These are phyloP conservation scores for Epinotia ramella DNA, from an alignment of 2,888 invertebrate genomes.

Conservation along the genomic window DNA sequence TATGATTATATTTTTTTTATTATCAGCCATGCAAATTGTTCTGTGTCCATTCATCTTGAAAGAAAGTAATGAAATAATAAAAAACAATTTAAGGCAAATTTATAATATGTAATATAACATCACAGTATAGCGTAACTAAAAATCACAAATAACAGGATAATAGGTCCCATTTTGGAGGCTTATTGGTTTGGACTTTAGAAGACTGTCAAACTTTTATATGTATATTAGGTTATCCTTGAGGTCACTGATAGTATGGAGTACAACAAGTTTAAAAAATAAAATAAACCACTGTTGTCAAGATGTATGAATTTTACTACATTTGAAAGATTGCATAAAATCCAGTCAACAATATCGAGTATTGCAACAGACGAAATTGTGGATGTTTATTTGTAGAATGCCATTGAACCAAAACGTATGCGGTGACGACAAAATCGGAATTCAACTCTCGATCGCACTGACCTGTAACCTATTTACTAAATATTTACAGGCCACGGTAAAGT, in stretches of 20 bases:
- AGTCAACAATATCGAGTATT: background rate
- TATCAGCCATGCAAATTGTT: background rate
- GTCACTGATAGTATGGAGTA: background rate
- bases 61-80: background rate
- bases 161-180: background rate
- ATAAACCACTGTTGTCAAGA: constrained; percentile 5
- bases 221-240: constrained; percentile 18
- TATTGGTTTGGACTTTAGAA: constrained; percentile 11
- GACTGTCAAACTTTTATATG: constrained; percentile 3
- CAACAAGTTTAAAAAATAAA: no score
- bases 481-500: background rate
- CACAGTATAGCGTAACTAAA: background rate
- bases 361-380: constrained; percentile 2
- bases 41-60: background rate
- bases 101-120: background rate
- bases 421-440: background rate
- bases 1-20: constrained; percentile 1
- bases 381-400: background rate
- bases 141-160: background rate
- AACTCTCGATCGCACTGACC: background rate
- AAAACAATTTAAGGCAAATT: no score
- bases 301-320: background rate
- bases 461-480: background rate
- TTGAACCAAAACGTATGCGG: background rate
- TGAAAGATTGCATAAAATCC: background rate